Evolutionary conservation across 1,140 invertebrate genomes (phyloP).

Genomic region (Drosophila varians): DNA sequence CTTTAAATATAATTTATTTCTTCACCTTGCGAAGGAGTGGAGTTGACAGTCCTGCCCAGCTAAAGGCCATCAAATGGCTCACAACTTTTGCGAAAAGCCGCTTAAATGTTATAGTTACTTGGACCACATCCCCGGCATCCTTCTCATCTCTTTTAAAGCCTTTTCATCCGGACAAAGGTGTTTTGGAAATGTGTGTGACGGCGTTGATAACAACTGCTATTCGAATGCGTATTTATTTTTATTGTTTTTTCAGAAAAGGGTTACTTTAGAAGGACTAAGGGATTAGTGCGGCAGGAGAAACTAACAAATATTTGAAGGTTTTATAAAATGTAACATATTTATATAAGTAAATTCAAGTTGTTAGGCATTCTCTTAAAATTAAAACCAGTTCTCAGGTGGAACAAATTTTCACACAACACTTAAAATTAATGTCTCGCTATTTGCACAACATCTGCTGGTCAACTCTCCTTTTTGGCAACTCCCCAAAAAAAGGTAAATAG

Average conservation of each 20-base stretch:
- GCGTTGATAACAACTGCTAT: conserved; percentile 68
- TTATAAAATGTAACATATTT: not conserved
- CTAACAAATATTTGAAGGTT: no score
- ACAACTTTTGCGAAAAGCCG: conserved; percentile 66
- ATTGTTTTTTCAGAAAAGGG: conserved; percentile 53
- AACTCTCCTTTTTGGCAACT: conserved; percentile 39
- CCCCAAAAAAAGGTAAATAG: conserved; percentile 11
- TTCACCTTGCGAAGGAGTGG: not conserved
- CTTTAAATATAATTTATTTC: conserved; percentile 2
- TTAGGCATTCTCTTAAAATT: not conserved
- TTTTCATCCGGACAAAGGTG: conserved; percentile 54
- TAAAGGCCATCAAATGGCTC: conserved; percentile 62
- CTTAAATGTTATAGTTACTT: conserved; percentile 79
- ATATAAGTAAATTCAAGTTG: not conserved
- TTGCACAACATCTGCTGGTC: conserved; percentile 63
- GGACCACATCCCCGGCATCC: conserved; percentile 22
- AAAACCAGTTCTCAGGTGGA: not conserved
- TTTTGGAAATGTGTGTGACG: conserved; percentile 36
- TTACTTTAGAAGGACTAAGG: not conserved
- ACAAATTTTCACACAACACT: conserved; percentile 49
- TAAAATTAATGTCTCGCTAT: conserved; percentile 78
- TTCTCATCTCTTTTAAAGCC: conserved; percentile 1
- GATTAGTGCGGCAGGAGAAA: no score
- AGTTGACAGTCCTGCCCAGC: not conserved
- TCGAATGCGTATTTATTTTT: conserved; percentile 59